phyloP scores from a whole-genome alignment of 1,140 invertebrate genomes.

The Sipha flava region DNA sequence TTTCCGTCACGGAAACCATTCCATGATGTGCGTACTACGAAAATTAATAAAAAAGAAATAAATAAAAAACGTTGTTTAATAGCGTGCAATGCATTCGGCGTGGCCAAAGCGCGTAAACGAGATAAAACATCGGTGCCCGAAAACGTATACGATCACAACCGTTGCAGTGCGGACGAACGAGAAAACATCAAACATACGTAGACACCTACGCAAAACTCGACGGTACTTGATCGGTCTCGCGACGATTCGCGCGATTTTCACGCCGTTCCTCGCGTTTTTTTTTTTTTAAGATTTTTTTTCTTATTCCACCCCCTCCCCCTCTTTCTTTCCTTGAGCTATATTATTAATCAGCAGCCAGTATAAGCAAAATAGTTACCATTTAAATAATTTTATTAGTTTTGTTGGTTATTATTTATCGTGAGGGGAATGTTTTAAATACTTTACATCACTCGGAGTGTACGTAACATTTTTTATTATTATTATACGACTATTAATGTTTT shows the following conservation, averaged over 20 bases:
- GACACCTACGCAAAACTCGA: too few relatives aligned
- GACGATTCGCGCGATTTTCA: too few relatives aligned
- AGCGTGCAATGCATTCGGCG: too few relatives aligned
- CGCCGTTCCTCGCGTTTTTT: not conserved
- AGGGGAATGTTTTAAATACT: not conserved
- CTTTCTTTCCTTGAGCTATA: too few relatives aligned
- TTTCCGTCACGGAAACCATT: not conserved
- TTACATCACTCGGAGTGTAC: not conserved
- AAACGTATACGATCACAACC: too few relatives aligned
- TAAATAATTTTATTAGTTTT: constrained; percentile 28
- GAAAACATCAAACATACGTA: too few relatives aligned
- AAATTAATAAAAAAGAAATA: not conserved
- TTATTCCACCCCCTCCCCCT: too few relatives aligned
- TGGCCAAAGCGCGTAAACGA: too few relatives aligned
- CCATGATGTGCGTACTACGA: not conserved
- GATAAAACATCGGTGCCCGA: too few relatives aligned
- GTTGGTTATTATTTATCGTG: constrained; percentile 28
- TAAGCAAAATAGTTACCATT: constrained; percentile 30
- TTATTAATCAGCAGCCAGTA: constrained; percentile 21
- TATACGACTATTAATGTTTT: too few relatives aligned
- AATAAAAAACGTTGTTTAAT: not conserved
- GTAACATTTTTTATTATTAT: not conserved
- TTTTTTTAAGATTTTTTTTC: not conserved
- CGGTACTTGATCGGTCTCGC: too few relatives aligned
- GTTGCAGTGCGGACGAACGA: too few relatives aligned